phyloP scores from a whole-genome alignment of 2,113 vertebrate species.

The Proterorhinus semilunaris region DNA sequence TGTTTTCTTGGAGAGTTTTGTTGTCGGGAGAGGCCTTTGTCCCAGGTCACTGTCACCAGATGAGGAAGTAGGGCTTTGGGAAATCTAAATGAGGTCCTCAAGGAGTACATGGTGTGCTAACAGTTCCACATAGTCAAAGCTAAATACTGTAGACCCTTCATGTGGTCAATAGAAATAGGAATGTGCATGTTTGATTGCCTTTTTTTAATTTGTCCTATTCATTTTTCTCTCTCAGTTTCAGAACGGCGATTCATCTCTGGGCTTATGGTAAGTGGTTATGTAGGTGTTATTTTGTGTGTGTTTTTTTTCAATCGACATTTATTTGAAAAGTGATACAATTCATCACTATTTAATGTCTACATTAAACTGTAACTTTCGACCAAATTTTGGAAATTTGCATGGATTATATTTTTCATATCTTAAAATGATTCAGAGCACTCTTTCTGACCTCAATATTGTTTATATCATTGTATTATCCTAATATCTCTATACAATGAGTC shows the following conservation, averaged over 20 bases:
- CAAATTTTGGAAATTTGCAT: too few species aligned
- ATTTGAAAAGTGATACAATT: too few species aligned
- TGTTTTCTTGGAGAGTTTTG: constrained; percentile 7
- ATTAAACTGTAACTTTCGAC: not conserved
- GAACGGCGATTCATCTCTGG: constrained; percentile 32
- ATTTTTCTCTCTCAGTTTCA: constrained; percentile 45
- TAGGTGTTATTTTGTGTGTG: constrained; percentile 30
- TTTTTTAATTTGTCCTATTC: constrained; percentile 3
- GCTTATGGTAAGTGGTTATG: constrained; percentile 68
- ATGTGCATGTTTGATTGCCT: constrained; percentile 6
- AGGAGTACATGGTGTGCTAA: not conserved
- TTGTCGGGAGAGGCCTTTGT: constrained; percentile 15
- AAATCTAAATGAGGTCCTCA: constrained; percentile 41
- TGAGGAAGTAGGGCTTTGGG: constrained; percentile 12
- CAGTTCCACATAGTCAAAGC: not conserved
- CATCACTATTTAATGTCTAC: constrained; percentile 1
- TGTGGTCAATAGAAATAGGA: not conserved
- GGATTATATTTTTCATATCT: not conserved
- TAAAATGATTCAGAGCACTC: constrained; percentile 9
- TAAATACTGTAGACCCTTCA: not conserved
- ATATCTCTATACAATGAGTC: not conserved
- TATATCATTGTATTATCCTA: not conserved
- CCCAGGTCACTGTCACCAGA: constrained; percentile 13
- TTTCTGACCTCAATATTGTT: not conserved
- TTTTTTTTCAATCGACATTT: too few species aligned